Evolutionary conservation across 2,888 invertebrate species (phyloP).

Genomic region (Coremacera marginata): DNA sequence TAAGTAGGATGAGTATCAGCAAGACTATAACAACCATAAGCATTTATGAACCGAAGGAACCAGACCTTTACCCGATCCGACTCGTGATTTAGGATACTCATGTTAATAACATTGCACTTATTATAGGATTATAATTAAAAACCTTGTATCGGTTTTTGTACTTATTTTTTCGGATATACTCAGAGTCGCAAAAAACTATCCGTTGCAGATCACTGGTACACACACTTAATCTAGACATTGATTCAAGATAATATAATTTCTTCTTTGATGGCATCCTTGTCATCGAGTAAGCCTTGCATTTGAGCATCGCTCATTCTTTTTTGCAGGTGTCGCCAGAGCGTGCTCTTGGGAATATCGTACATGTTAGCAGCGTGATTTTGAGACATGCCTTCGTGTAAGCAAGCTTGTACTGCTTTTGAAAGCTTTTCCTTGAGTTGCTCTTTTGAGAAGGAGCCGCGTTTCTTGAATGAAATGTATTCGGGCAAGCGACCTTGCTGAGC

Average conservation of each 20-base stretch:
- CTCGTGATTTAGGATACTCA: too few relatives aligned
- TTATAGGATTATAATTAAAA: too few relatives aligned
- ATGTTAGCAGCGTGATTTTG: conserved; percentile 68
- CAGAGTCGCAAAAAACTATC: too few relatives aligned
- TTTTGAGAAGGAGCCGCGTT: conserved; percentile 65
- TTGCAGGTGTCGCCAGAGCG: conserved; percentile 67
- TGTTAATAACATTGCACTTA: too few relatives aligned
- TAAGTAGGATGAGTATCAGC: too few relatives aligned
- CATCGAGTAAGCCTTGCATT: conserved; percentile 47
- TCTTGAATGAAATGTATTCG: conserved; percentile 63
- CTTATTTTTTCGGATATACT: too few relatives aligned
- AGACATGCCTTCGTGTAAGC: conserved; percentile 66
- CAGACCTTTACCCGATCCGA: too few relatives aligned
- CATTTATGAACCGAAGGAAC: too few relatives aligned
- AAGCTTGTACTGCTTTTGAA: conserved; percentile 66
- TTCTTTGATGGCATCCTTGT: conserved; percentile 52
- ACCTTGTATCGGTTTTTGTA: too few relatives aligned
- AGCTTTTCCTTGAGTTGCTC: conserved; percentile 65
- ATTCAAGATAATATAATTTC: conserved; percentile 55
- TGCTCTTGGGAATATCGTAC: conserved; percentile 68
- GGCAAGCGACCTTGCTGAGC: conserved; percentile 66
- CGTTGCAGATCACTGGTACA: too few relatives aligned
- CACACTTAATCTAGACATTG: too few relatives aligned
- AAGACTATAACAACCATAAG: too few relatives aligned
- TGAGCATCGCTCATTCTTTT: conserved; percentile 57